A percentile compares a stretch with the other conserved stretches of the same genome.
These are phyloP conservation scores for Battus philenor DNA, from an alignment of 1,140 invertebrate species.

Conservation along the genomic window DNA sequence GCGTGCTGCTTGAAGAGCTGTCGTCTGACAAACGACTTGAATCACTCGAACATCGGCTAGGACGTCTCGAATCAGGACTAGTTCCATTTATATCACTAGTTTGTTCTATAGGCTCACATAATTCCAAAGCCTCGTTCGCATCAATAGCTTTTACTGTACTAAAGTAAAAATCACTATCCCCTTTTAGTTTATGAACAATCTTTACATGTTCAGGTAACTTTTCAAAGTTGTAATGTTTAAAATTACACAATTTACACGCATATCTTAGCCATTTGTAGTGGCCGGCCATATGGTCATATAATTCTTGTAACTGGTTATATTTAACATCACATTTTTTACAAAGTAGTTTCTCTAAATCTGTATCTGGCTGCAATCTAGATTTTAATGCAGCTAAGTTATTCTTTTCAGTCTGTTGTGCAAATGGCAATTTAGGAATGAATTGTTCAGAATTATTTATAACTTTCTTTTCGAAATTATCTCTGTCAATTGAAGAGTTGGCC, in stretches of 20 bases:
- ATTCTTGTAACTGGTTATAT: constrained; percentile 58
- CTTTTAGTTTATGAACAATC: constrained; percentile 70
- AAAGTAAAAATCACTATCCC: constrained; percentile 59
- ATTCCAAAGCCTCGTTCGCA: constrained; percentile 46
- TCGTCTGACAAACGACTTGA: constrained; percentile 64
- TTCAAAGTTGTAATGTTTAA: constrained; percentile 74
- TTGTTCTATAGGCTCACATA: constrained; percentile 38
- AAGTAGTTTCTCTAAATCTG: constrained; percentile 37
- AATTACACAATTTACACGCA: constrained; percentile 77
- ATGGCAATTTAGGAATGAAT: constrained; percentile 36
- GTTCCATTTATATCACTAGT: constrained; percentile 32
- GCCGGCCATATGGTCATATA: constrained; percentile 75
- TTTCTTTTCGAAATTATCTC: constrained; percentile 10
- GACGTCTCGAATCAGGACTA: constrained; percentile 48
- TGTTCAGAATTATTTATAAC: constrained; percentile 1
- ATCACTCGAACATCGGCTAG: constrained; percentile 65
- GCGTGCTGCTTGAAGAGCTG: constrained; percentile 52
- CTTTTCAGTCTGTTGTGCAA: constrained; percentile 50
- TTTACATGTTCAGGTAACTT: constrained; percentile 77
- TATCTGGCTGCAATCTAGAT: constrained; percentile 41
- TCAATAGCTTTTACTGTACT: constrained; percentile 66
- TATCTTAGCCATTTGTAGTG: constrained; percentile 77
- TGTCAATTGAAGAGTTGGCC: too few species aligned
- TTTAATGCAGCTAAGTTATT: constrained; percentile 52
- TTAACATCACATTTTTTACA: constrained; percentile 66